Conservation (phyloP, 2,888 invertebrate genomes). For the Anoplius nigerrimus region DNA sequence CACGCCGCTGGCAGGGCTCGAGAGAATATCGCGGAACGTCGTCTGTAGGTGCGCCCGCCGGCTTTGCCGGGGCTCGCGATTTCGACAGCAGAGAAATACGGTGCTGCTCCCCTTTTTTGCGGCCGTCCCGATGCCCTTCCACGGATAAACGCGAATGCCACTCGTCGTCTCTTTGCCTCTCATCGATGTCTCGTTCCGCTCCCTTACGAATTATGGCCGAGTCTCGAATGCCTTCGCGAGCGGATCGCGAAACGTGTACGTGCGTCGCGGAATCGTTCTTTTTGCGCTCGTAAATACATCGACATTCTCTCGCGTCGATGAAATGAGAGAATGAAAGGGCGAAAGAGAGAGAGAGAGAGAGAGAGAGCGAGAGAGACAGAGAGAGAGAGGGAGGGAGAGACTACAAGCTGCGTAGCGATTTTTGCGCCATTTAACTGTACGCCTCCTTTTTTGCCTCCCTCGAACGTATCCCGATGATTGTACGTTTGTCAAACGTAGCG, state of each 20-base stretch:
- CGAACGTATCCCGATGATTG: no score
- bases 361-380: no score
- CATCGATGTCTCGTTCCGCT: neutral
- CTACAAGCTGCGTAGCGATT: no score
- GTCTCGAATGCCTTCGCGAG: slow-evolving; percentile 39
- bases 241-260: slow-evolving; percentile 27
- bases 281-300: slow-evolving; percentile 30
- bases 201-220: slow-evolving; percentile 42
- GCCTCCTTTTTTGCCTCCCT: no score
- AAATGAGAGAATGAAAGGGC: neutral
- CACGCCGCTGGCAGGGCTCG: no score
- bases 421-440: no score
- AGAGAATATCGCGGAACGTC: no score
- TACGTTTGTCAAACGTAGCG: no score
- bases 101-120: neutral
- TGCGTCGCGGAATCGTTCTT: neutral
- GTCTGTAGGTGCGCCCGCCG: no score
- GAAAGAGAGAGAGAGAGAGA: neutral
- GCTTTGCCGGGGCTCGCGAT: no score
- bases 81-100: no score
- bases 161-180: neutral
- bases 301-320: neutral
- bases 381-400: no score
- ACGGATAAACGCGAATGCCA: neutral
- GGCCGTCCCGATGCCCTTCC: neutral